phyloP scores from a whole-genome alignment of 2,113 vertebrate species.

The Corythornis cristatus region DNA sequence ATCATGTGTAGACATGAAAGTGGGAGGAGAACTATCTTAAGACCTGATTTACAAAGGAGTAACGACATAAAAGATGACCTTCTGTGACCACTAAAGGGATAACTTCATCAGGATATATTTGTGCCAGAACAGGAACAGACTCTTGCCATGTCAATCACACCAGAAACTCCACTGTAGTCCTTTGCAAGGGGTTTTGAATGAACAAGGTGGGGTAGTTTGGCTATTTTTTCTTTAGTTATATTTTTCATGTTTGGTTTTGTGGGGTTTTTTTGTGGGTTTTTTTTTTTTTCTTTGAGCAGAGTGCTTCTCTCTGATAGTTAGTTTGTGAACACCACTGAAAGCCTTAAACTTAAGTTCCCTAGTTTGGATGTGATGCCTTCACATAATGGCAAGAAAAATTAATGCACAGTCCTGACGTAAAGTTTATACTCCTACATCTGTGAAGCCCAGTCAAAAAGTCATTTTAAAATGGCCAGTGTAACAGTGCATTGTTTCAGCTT shows the following conservation, averaged over 20 bases:
- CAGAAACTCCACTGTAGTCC: not conserved
- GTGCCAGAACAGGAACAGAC: not conserved
- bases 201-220: not conserved
- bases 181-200: not conserved
- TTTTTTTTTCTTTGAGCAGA: rapidly evolving
- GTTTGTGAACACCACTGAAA: not conserved
- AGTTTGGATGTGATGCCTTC: not conserved
- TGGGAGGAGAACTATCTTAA: not conserved
- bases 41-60: not conserved
- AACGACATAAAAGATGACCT: conserved; percentile 59
- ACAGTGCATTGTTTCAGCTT: not conserved
- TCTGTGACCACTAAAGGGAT: conserved; percentile 29
- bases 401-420: not conserved
- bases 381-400: not conserved
- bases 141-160: not conserved
- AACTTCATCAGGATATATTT: conserved; percentile 39
- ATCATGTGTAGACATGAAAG: not conserved
- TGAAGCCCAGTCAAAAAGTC: not conserved
- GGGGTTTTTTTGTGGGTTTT: not conserved
- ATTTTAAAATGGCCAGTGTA: not conserved
- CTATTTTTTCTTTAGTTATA: not conserved
- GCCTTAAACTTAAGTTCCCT: not conserved
- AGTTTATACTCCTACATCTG: not conserved
- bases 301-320: not conserved
- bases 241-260: not conserved